Conservation (phyloP, 2,888 invertebrate species). For the Melipona beecheii region DNA sequence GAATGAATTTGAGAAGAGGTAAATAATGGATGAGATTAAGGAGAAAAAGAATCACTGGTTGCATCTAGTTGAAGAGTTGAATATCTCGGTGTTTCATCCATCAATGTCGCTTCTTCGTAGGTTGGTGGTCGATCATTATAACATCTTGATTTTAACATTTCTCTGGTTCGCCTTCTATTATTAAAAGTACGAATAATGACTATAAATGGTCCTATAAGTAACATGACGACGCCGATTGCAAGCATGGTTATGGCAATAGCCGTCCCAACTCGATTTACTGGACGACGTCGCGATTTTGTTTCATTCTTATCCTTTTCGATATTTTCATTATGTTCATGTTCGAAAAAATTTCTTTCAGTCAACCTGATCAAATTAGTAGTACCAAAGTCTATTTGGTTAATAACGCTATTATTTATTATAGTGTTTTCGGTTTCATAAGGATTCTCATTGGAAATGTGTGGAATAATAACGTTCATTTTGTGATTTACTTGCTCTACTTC, state of each 20-base stretch:
- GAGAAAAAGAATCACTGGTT: constrained; percentile 31
- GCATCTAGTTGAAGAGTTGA: constrained; percentile 74
- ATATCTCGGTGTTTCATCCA: constrained; percentile 77
- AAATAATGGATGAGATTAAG: background rate
- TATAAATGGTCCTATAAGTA: constrained; percentile 76
- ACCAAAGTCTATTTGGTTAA: constrained; percentile 3
- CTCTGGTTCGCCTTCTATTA: constrained; percentile 68
- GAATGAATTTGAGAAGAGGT: background rate
- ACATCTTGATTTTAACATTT: constrained; percentile 69
- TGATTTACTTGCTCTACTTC: constrained; percentile 10
- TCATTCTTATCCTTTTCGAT: constrained; percentile 5
- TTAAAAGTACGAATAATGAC: constrained; percentile 74
- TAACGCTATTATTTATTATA: background rate
- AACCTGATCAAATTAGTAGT: background rate
- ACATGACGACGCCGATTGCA: constrained; percentile 76
- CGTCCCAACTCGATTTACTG: constrained; percentile 70
- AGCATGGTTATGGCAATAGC: constrained; percentile 76
- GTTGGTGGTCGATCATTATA: constrained; percentile 75
- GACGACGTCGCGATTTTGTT: constrained; percentile 25
- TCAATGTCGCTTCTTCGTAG: constrained; percentile 77
- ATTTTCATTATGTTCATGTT: background rate
- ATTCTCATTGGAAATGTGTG: constrained; percentile 10
- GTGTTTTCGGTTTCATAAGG: background rate
- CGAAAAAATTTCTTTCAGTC: background rate
- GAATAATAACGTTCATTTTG: background rate